Evolutionary conservation across 1,140 invertebrate species (phyloP), one percentile per base, ranked within the genome.

Genomic region (Hyles euphorbiae): DNA sequence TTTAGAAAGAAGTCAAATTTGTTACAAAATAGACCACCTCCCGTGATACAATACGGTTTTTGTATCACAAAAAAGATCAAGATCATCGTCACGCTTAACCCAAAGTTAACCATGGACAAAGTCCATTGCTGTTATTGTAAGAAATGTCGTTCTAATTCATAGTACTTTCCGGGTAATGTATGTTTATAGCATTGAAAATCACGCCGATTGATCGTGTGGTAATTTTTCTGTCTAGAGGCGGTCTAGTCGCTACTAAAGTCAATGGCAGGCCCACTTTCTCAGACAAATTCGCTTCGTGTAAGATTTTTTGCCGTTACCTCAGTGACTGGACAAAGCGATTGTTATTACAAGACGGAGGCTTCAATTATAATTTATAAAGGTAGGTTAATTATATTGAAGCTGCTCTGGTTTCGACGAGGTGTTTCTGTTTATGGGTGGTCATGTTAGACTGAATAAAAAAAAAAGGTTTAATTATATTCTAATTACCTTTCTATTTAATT

Each of bases 191-290:
- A 10, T 48, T 48, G 47, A 12, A 48, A 48, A 12, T 3, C 11
- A 40, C 36, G 36, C 36, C 8, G 8, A 5, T 40, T 40, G 5
- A 8, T 40, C 36, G 22, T 9, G 53, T 9, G 36, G 36, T 11
- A 9, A 11, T 54, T 54, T 54, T 44, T 11, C 53, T 11, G 53
- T 54, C 53, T 54, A 54, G 34, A 11, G 59, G 40, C 58, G 54
- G 84, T 87, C 84, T 87, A 71, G 74, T 69, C 66, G 56, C 75
- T 1, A 64, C 81, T 85, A 82, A 57, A 83, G 75, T 73, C 77
- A 76, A 65, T 71, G 76, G 66, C 74, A 78, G 73, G 70, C 73
- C 81, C 63, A 86, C 81, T 86, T 87, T 87, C 83, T 67, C 74
- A 72, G 67, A 56, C 70, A 60, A 68, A 64, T 63, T 67, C 67